Conservation (phyloP, 2,113 vertebrate species). For the Stegostoma tigrinum region DNA sequence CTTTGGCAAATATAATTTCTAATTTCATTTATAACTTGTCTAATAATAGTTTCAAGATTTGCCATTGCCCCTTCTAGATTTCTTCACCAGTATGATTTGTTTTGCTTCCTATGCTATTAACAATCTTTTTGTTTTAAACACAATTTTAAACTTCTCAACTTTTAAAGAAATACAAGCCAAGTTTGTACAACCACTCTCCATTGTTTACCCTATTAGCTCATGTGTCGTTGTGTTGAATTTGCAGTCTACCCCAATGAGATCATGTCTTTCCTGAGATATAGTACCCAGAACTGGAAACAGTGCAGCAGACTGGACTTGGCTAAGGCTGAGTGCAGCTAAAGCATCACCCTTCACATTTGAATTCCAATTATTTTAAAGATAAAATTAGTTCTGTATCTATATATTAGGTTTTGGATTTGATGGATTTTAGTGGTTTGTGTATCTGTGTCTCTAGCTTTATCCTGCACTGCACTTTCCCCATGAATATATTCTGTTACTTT, state of each 20-base stretch:
- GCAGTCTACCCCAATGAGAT: neutral
- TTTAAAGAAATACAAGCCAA: neutral
- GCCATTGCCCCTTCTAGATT: neutral
- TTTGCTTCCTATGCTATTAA: neutral
- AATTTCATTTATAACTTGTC: neutral
- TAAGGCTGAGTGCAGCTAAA: neutral
- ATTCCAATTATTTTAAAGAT: neutral
- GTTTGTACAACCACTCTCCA: neutral
- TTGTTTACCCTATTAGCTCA: neutral
- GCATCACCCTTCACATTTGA: neutral
- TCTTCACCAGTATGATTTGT: neutral
- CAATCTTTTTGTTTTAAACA: neutral
- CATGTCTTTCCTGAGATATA: neutral
- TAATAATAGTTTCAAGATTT: neutral
- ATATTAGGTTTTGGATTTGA: neutral
- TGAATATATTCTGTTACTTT: neutral
- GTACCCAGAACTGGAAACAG: neutral
- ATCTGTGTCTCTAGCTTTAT: neutral
- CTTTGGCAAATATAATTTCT: too few species aligned
- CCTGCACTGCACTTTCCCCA: neutral
- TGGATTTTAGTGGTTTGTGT: neutral
- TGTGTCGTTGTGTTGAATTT: neutral
- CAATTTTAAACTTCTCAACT: neutral
- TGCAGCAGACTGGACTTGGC: neutral
- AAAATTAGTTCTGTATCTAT: neutral